Evolutionary conservation across 1,140 invertebrate genomes (phyloP).

Genomic region (Nymphalis io): DNA sequence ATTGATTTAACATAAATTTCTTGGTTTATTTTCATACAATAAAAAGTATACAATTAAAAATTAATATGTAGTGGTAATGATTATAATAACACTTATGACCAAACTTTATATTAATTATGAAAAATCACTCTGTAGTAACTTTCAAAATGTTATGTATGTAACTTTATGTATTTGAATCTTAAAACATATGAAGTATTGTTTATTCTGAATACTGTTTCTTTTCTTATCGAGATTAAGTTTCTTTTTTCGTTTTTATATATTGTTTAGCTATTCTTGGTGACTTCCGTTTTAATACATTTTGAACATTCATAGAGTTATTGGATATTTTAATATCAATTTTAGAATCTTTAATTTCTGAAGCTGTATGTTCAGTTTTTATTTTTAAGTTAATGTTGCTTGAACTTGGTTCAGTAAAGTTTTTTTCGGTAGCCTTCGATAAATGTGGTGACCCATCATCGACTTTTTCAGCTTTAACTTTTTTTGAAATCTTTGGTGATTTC

Average conservation of each 20-base stretch:
- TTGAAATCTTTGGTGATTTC: constrained; percentile 26
- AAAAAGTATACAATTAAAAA: no score
- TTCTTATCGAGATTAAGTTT: not conserved
- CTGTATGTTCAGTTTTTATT: constrained; percentile 7
- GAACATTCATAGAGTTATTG: not conserved
- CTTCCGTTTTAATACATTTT: constrained; percentile 45
- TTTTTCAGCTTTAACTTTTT: constrained; percentile 30
- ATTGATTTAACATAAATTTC: constrained; percentile 10
- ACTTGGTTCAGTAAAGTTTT: not conserved
- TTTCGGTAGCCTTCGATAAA: not conserved
- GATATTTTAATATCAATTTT: not conserved
- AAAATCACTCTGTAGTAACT: no score
- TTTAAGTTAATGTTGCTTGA: not conserved
- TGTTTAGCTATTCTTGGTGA: constrained; percentile 43
- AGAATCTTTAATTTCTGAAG: not conserved
- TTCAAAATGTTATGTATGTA: no score
- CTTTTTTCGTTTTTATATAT: constrained; percentile 29
- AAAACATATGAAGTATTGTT: not conserved
- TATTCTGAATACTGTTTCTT: constrained; percentile 5
- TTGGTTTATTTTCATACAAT: not conserved
- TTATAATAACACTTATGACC: no score
- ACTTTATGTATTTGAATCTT: no score
- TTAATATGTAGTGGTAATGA: no score
- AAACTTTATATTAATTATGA: no score
- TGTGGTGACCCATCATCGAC: not conserved